These are phyloP conservation scores for Stenodema calcarata DNA, from an alignment of 2,888 invertebrate genomes.

Conservation along the genomic window DNA sequence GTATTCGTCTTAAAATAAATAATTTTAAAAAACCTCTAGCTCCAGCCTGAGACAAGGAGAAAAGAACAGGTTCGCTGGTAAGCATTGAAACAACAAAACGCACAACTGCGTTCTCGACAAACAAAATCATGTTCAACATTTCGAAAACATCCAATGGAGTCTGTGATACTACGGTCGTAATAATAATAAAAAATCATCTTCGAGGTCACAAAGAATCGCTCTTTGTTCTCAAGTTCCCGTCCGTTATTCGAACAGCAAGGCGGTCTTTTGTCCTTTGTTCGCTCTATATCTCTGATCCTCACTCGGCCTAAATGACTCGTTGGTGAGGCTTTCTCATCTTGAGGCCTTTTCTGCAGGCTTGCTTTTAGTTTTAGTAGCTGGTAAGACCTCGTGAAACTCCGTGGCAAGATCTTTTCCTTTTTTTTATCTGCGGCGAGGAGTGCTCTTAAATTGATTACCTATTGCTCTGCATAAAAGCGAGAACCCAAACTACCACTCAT, in stretches of 20 bases:
- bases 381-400: neutral
- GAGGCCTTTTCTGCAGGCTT: neutral
- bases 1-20: no score
- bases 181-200: conserved; percentile 3
- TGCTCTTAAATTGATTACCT: neutral
- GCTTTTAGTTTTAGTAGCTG: neutral
- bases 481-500: no score
- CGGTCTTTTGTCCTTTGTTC: conserved; percentile 40
- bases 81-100: no score
- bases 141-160: neutral
- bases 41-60: no score
- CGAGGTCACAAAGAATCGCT: conserved; percentile 29
- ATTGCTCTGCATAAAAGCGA: neutral
- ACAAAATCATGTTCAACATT: neutral
- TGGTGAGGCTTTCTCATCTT: conserved; percentile 35
- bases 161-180: neutral
- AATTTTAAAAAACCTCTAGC: no score
- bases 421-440: neutral
- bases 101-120: no score
- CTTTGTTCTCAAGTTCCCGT: conserved; percentile 25
- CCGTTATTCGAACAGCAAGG: conserved; percentile 28
- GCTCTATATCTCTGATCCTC: conserved; percentile 38
- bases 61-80: no score
- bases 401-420: neutral
- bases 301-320: conserved; percentile 34